Evolutionary conservation across 1,140 invertebrate species (phyloP).

Genomic region (Aphidius gifuensis): DNA sequence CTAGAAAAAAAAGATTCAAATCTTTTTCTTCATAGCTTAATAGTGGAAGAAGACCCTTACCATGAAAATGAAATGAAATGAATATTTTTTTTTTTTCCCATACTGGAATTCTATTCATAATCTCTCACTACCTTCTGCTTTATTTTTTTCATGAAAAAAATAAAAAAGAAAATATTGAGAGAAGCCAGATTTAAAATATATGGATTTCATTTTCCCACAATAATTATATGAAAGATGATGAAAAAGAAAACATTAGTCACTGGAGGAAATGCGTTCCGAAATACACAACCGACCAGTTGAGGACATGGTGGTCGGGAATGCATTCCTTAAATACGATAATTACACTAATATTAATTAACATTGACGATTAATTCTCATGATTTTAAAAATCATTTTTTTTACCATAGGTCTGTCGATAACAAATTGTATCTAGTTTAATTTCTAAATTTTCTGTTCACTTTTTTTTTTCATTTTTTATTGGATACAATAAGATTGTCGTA

Average conservation of each 20-base stretch:
- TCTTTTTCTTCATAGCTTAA: constrained; percentile 34
- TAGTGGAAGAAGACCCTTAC: constrained; percentile 50
- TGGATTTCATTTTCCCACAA: constrained; percentile 24
- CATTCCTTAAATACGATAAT: constrained; percentile 38
- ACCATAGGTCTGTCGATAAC: too few species aligned
- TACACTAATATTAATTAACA: constrained; percentile 3
- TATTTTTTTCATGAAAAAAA: too few species aligned
- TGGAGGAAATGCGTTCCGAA: constrained; percentile 51
- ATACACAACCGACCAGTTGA: constrained; percentile 44
- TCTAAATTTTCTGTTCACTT: too few species aligned
- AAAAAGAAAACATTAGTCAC: constrained; percentile 39
- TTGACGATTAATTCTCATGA: too few species aligned
- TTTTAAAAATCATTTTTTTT: too few species aligned
- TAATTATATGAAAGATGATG: constrained; percentile 15
- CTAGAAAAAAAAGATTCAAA: constrained; percentile 26
- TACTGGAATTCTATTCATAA: too few species aligned
- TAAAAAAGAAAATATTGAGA: too few species aligned
- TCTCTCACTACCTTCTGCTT: neutral
- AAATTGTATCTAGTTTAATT: too few species aligned
- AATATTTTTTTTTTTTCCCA: too few species aligned
- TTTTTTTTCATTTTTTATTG: neutral
- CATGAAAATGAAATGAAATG: constrained; percentile 41
- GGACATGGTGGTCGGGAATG: constrained; percentile 42
- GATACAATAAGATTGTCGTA: neutral
- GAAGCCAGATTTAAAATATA: too few species aligned